phyloP scores from a whole-genome alignment of 2,888 invertebrate species.

The Latrodectus elegans region DNA sequence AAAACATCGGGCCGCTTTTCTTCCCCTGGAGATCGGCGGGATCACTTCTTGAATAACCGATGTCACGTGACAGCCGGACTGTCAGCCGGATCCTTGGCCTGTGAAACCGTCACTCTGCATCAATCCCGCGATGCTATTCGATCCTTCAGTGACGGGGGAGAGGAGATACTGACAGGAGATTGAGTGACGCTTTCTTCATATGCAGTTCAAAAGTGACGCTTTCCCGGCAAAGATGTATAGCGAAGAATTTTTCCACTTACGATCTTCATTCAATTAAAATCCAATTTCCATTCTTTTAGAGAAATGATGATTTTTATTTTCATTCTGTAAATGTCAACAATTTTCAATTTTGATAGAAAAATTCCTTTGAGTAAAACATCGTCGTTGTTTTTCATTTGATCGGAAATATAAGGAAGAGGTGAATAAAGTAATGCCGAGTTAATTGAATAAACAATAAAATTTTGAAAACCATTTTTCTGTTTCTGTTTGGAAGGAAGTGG shows the following conservation, averaged over 20 bases:
- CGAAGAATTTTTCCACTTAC: neutral
- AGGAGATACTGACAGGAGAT: neutral
- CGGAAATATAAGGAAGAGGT: too few relatives aligned
- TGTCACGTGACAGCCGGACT: slow-evolving; percentile 57
- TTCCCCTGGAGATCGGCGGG: slow-evolving; percentile 27
- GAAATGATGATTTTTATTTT: too few relatives aligned
- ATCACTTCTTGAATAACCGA: slow-evolving; percentile 56
- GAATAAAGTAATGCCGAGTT: too few relatives aligned
- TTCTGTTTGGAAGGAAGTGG: too few relatives aligned
- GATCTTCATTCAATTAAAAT: neutral
- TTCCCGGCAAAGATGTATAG: neutral
- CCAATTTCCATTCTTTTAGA: too few relatives aligned
- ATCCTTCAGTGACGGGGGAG: neutral
- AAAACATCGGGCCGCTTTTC: slow-evolving; percentile 15
- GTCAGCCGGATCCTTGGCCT: slow-evolving; percentile 27
- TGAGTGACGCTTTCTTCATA: slow-evolving; percentile 30
- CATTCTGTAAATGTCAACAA: too few relatives aligned
- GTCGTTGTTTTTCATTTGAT: too few relatives aligned
- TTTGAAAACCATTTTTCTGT: too few relatives aligned
- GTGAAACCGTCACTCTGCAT: slow-evolving; percentile 53
- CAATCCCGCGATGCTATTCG: slow-evolving; percentile 24
- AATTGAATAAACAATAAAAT: too few relatives aligned
- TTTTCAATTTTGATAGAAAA: too few relatives aligned
- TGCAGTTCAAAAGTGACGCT: slow-evolving; percentile 2
- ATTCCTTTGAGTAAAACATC: too few relatives aligned